Conservation (phyloP, 2,113 vertebrate species). For the Hippolais icterina region DNA sequence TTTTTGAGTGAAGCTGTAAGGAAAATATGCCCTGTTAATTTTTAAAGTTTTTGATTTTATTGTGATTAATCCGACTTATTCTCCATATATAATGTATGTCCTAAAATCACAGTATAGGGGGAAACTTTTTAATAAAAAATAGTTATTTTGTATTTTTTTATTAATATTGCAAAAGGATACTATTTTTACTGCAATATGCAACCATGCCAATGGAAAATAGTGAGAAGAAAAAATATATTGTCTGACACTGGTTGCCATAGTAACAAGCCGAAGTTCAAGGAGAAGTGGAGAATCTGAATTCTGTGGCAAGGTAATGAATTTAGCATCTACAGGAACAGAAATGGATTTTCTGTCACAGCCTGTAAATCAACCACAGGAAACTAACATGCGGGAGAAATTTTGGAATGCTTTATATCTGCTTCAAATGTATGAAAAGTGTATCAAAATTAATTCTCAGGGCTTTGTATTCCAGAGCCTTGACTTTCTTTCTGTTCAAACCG, state of each 20-base stretch:
- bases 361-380: slow-evolving; percentile 73
- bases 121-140: background rate
- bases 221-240: slow-evolving; percentile 47
- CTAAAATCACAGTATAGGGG: background rate
- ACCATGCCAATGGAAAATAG: slow-evolving; percentile 56
- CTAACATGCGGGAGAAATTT: slow-evolving; percentile 57
- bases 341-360: slow-evolving; percentile 78
- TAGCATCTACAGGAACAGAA: slow-evolving; percentile 78
- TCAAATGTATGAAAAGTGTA: slow-evolving; percentile 36
- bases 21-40: background rate
- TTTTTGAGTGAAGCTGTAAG: background rate
- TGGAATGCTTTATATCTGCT: slow-evolving; percentile 58
- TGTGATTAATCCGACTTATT: slow-evolving; percentile 1
- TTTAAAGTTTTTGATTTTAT: background rate
- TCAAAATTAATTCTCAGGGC: slow-evolving; percentile 24
- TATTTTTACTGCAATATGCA: slow-evolving; percentile 50
- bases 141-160: background rate
- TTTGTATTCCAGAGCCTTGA: background rate
- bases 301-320: slow-evolving; percentile 78
- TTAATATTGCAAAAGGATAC: slow-evolving; percentile 25
- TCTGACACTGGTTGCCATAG: slow-evolving; percentile 71
- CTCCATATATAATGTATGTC: background rate
- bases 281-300: slow-evolving; percentile 74
- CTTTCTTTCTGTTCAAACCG: background rate
- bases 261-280: slow-evolving; percentile 74